A percentile compares a stretch with the other conserved stretches of the same genome.
Evolutionary conservation across 1,140 invertebrate genomes (phyloP).

Genomic region (Sminthurinus signatus): DNA sequence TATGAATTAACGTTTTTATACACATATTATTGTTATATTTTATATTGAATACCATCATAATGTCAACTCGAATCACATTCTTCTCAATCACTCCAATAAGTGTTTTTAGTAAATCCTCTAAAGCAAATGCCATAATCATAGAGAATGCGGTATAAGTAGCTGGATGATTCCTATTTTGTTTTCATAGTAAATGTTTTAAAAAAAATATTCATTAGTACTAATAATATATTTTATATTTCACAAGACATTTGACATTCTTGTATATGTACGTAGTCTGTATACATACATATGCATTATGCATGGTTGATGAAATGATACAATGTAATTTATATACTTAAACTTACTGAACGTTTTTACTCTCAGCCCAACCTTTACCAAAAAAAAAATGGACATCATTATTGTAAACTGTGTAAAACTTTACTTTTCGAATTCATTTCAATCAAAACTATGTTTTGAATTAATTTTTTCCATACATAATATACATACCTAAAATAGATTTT

Average conservation of each 20-base stretch:
- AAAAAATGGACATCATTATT: too few species aligned
- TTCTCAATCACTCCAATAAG: not conserved
- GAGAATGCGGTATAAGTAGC: constrained; percentile 13
- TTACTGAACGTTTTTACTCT: constrained; percentile 14
- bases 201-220: not conserved
- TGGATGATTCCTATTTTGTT: constrained; percentile 13
- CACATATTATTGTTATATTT: too few species aligned
- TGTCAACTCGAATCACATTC: not conserved
- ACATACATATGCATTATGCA: too few species aligned
- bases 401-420: too few species aligned
- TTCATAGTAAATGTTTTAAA: not conserved
- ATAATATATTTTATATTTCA: not conserved
- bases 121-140: constrained; percentile 12
- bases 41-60: too few species aligned
- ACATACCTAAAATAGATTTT: constrained; percentile 2
- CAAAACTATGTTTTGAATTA: too few species aligned
- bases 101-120: constrained; percentile 6
- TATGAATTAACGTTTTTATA: too few species aligned
- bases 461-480: too few species aligned
- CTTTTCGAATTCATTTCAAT: too few species aligned
- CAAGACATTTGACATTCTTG: not conserved
- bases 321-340: not conserved
- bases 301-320: too few species aligned
- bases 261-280: not conserved
- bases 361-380: not conserved